Conservation (phyloP, 2,888 invertebrate species). For the Drosophila bunnanda region DNA sequence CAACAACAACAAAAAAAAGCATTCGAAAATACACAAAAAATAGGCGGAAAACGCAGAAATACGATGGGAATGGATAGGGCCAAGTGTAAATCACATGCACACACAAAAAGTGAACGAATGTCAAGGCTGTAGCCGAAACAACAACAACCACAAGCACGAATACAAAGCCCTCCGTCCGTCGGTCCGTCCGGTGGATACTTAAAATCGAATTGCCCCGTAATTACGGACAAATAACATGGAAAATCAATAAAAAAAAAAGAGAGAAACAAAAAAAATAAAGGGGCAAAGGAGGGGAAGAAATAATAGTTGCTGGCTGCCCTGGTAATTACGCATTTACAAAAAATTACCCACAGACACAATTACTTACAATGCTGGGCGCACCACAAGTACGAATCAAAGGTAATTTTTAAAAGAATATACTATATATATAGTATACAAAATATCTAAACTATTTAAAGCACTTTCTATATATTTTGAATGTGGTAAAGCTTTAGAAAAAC, state of each 20-base stretch:
- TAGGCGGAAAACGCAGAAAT: slow-evolving; percentile 3
- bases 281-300: not conserved
- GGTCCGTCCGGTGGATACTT: slow-evolving; percentile 19
- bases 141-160: slow-evolving; percentile 25
- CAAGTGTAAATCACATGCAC: slow-evolving; percentile 49
- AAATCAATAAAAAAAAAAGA: slow-evolving; percentile 26
- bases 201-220: slow-evolving; percentile 46
- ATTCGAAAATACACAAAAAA: slow-evolving; percentile 1
- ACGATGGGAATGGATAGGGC: slow-evolving; percentile 2
- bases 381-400: not conserved
- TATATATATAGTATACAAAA: not conserved
- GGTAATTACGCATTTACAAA: slow-evolving; percentile 45
- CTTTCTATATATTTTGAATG: not conserved
- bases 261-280: not conserved
- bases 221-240: slow-evolving; percentile 43
- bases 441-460: not conserved
- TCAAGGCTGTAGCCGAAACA: slow-evolving; percentile 57
- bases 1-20: not conserved
- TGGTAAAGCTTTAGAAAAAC: not conserved
- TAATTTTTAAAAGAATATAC: not conserved
- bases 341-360: slow-evolving; percentile 26
- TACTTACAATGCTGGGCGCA: slow-evolving; percentile 6
- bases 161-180: slow-evolving; percentile 39
- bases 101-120: slow-evolving; percentile 56
- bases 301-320: slow-evolving; percentile 23